phyloP scores from a whole-genome alignment of 2,888 invertebrate genomes.

The Coremacera marginata region DNA sequence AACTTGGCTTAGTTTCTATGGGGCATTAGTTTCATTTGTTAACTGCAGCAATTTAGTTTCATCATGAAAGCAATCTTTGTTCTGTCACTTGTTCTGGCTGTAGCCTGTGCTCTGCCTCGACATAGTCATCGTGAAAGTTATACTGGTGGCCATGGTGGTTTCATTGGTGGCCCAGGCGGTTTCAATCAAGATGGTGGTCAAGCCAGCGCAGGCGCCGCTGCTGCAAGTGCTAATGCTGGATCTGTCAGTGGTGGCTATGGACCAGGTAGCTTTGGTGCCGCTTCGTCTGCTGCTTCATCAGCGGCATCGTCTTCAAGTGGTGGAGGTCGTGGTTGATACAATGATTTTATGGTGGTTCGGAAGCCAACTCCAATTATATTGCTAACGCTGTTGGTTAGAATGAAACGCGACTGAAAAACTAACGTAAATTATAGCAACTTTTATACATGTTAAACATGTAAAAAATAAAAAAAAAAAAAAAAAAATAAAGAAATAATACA shows the following conservation, averaged over 20 bases:
- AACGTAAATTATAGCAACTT: background rate
- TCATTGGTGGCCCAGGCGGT: background rate
- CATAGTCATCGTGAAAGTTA: background rate
- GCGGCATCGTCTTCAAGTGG: conserved; percentile 6
- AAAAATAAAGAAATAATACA: background rate
- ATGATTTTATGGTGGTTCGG: conserved; percentile 1
- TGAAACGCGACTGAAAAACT: background rate
- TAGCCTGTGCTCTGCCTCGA: conserved; percentile 34
- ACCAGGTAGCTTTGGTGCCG: background rate
- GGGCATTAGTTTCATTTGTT: conserved; percentile 38
- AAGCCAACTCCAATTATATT: background rate
- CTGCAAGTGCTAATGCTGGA: background rate
- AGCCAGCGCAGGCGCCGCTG: background rate
- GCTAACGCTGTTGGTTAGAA: background rate
- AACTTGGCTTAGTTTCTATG: background rate
- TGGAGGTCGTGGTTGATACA: background rate
- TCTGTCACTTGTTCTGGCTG: conserved; percentile 30
- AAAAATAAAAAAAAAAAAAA: background rate
- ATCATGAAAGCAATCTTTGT: conserved; percentile 41
- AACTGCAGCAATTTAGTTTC: background rate
- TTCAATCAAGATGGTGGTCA: background rate
- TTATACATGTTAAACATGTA: background rate
- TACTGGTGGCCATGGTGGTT: background rate
- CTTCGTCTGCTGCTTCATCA: background rate
- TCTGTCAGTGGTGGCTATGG: background rate